phyloP scores from a whole-genome alignment of 2,113 vertebrate species.

The Indicator maculatus region DNA sequence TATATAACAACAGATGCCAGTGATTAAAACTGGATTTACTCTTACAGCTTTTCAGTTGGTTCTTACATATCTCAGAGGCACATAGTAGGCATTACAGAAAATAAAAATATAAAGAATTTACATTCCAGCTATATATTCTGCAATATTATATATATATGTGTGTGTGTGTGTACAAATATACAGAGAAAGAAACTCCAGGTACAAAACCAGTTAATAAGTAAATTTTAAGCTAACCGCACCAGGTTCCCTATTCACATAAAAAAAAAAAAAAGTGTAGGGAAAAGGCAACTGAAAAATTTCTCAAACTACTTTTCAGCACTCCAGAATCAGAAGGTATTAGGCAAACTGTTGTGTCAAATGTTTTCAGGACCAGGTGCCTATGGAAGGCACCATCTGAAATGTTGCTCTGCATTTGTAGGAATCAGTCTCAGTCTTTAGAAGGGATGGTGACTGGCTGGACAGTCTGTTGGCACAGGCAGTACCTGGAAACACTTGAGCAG shows the following conservation, averaged over 20 bases:
- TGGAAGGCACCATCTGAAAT: background rate
- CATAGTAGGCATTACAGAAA: conserved; percentile 47
- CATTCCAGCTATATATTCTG: conserved; percentile 21
- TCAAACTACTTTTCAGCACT: background rate
- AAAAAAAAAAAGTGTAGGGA: background rate
- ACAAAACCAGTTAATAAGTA: conserved; percentile 32
- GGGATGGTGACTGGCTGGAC: background rate
- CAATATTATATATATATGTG: background rate
- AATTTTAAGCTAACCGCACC: conserved; percentile 10
- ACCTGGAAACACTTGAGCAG: background rate
- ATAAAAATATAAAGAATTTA: conserved; percentile 59
- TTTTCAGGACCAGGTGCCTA: background rate
- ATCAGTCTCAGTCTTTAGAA: background rate
- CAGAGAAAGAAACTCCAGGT: conserved; percentile 10
- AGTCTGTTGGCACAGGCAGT: background rate
- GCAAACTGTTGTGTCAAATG: background rate
- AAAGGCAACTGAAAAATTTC: background rate
- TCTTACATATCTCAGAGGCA: conserved; percentile 56
- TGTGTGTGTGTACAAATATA: background rate
- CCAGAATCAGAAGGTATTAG: background rate
- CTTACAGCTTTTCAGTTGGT: conserved; percentile 23
- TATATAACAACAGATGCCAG: conserved; percentile 8
- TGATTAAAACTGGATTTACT: conserved; percentile 6
- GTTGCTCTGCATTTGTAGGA: background rate
- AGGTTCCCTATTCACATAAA: background rate